A percentile compares a stretch with the other conserved stretches of the same genome.
Conservation (phyloP, 2,888 invertebrate genomes). For the Lepas anatifera region DNA sequence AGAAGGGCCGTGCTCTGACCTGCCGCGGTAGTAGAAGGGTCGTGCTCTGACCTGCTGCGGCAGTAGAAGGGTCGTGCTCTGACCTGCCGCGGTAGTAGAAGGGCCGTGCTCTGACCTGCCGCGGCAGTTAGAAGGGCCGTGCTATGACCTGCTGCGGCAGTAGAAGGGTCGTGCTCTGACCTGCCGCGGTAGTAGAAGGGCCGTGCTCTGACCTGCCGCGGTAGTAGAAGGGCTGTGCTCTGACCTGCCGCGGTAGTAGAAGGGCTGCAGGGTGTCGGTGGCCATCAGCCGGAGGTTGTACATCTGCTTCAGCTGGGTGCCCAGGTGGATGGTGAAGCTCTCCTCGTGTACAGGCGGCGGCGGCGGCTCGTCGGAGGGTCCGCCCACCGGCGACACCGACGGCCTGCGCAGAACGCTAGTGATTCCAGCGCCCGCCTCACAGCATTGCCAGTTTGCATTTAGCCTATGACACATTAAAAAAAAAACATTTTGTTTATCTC, state of each 20-base stretch:
- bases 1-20: too few species aligned
- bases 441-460: too few species aligned
- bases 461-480: too few species aligned
- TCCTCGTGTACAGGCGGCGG: conserved; percentile 43
- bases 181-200: neutral
- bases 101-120: too few species aligned
- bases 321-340: conserved; percentile 94
- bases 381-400: neutral
- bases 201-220: conserved; percentile 20
- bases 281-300: conserved; percentile 90
- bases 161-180: neutral
- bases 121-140: too few species aligned
- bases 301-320: conserved; percentile 96
- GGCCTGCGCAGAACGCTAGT: too few species aligned
- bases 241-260: conserved; percentile 16
- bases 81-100: too few species aligned
- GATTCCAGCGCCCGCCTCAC: too few species aligned
- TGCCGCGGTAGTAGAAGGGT: too few species aligned
- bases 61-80: too few species aligned
- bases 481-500: too few species aligned
- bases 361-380: neutral
- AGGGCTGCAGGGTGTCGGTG: conserved; percentile 50
- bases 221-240: conserved; percentile 24
- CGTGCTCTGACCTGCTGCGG: too few species aligned
- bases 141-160: neutral